Conservation (phyloP, 2,888 invertebrate species). For the Pachymerium ferrugineum region DNA sequence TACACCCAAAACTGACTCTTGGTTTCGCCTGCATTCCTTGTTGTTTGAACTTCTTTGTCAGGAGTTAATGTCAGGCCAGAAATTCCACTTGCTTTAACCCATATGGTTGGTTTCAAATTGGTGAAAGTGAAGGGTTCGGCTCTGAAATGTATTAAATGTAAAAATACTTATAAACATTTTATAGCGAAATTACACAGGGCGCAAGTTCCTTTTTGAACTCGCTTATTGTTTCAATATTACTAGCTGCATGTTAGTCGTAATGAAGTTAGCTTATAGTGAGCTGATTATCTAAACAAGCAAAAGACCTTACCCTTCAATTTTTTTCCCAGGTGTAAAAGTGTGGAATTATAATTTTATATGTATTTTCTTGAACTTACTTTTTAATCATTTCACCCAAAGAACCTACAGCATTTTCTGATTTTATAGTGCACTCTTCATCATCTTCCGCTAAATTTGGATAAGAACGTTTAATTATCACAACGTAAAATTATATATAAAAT, state of each 20-base stretch:
- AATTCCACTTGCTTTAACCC: background rate
- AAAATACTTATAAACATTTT: background rate
- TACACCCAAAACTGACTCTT: background rate
- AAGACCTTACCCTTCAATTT: no score
- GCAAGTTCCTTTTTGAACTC: no score
- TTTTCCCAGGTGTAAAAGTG: no score
- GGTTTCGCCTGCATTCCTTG: background rate
- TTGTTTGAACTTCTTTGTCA: background rate
- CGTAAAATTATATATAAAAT: no score
- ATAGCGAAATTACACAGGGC: no score
- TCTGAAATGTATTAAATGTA: background rate
- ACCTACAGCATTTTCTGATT: background rate
- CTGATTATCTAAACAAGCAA: no score
- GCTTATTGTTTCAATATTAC: no score
- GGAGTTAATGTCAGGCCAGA: background rate
- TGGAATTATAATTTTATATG: background rate
- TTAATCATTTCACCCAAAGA: background rate
- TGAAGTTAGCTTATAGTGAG: no score
- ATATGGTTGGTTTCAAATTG: background rate
- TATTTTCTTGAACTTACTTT: background rate
- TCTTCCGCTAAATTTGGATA: background rate
- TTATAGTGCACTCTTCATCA: background rate
- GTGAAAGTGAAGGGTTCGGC: background rate
- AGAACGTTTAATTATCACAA: background rate
- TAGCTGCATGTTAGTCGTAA: no score